Evolutionary conservation across 1,140 invertebrate genomes (phyloP), one percentile per base, ranked within the genome.

Genomic region (Battus philenor): DNA sequence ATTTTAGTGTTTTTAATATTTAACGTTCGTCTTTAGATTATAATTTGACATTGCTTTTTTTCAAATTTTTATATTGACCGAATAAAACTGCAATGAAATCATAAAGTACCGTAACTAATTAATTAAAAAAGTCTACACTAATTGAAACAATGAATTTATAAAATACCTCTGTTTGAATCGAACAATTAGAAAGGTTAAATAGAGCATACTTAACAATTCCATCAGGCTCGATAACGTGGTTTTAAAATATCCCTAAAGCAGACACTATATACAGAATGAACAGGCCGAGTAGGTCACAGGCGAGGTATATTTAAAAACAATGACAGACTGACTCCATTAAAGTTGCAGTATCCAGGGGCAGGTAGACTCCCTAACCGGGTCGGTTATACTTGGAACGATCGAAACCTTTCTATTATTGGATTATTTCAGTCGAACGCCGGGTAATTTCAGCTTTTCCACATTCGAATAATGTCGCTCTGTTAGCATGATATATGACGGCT

Each of bases 261-360:
- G 11, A 20, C 31, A 49, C 49, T 50, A 54, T 68, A 60, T 76
- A 56, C 34, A 58, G 63, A 71, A 62, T 49, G 68, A 65, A 69
- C 68, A 11, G 34, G 4, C 38, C 41, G 57, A 77, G 59, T 77
- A 59, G 76, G 75, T 83, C 72, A 77, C 45, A 57, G 60, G 59
- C 44, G n/a, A n/a, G n/a, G 57, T 71, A 64, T 73, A 82, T 79
- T 79, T 81, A 76, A 79, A 72, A 79, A 68, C n/a, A n/a, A 68
- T 68, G 68, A 70, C 64, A 59, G 57, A 62, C 49, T 54, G 63
- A 50, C 32, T 75, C 67, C 73, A 84, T 84, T 84, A 84, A 74
- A 66, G 50, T 76, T 77, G 69, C 70, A 83, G 50, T 50, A 50
- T 46, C 53, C 46, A 11, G 52, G 18, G 50, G 44, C 68, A 71